Evolutionary conservation across 2,113 vertebrate genomes (phyloP).

Genomic region (Oreochromis spilurus): DNA sequence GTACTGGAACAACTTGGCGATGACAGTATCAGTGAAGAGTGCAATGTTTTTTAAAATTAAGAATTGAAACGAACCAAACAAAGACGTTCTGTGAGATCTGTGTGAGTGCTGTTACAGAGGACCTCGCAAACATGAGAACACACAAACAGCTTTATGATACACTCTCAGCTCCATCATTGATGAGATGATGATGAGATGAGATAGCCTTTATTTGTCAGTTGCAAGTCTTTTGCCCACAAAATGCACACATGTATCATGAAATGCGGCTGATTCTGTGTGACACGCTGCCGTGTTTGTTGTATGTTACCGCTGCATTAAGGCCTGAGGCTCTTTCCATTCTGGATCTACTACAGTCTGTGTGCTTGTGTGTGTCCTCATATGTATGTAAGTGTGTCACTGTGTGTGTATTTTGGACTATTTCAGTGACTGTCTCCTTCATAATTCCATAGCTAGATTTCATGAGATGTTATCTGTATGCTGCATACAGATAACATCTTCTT

Average conservation of each 20-base stretch:
- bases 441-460: background rate
- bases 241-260: background rate
- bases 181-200: too few species aligned
- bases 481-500: background rate
- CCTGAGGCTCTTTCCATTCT: constrained; percentile 23
- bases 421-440: background rate
- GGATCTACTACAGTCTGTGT: background rate
- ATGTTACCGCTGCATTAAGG: background rate
- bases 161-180: background rate
- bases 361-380: background rate
- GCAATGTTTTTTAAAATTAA: accelerated
- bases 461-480: background rate
- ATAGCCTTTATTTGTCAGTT: too few species aligned
- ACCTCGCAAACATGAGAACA: background rate
- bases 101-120: background rate
- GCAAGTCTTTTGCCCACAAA: too few species aligned
- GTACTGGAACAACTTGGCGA: background rate
- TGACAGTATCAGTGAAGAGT: background rate
- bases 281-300: background rate
- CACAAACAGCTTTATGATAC: background rate
- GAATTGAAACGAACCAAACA: background rate
- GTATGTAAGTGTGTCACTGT: background rate
- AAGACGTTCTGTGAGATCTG: background rate
- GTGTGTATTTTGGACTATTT: background rate
- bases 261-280: background rate